A percentile compares a stretch with the other conserved stretches of the same genome.
phyloP scores from a whole-genome alignment of 2,888 invertebrate species.

The Dastarcus helophoroides region DNA sequence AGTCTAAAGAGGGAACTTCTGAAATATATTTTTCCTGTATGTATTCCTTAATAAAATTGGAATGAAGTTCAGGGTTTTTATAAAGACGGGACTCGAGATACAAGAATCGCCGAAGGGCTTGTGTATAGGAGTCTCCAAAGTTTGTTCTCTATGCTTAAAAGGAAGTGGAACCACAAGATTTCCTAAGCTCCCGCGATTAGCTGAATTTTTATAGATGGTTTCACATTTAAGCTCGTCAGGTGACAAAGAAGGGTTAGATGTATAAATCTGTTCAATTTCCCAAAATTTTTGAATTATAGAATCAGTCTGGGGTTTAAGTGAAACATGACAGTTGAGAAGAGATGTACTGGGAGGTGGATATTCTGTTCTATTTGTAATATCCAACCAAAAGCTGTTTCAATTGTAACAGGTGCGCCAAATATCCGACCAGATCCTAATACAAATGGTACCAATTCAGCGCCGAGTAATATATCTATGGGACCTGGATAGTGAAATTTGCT shows the following conservation, averaged over 20 bases:
- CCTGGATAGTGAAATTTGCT: slow-evolving; percentile 2
- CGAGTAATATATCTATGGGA: slow-evolving; percentile 5
- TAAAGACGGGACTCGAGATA: background rate
- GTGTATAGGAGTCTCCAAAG: too few species aligned
- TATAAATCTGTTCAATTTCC: slow-evolving; percentile 6
- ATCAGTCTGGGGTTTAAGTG: slow-evolving; percentile 5
- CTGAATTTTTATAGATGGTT: slow-evolving; percentile 1
- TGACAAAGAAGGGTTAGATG: background rate
- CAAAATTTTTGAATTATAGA: slow-evolving; percentile 5
- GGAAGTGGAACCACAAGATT: slow-evolving; percentile 3
- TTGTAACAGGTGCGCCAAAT: slow-evolving; percentile 1
- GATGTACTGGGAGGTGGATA: too few species aligned
- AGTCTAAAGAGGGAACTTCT: too few species aligned
- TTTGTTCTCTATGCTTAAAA: slow-evolving; percentile 3
- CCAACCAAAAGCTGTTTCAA: slow-evolving; percentile 5
- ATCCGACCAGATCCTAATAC: slow-evolving; percentile 1
- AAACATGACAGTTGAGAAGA: too few species aligned
- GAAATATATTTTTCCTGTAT: slow-evolving; percentile 3
- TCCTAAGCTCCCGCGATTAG: slow-evolving; percentile 1
- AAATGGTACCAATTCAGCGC: slow-evolving; percentile 6
- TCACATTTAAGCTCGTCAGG: slow-evolving; percentile 5
- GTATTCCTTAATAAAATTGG: slow-evolving; percentile 4
- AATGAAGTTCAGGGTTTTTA: slow-evolving; percentile 5
- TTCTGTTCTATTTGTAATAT: too few species aligned
- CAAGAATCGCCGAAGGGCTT: slow-evolving; percentile 3